Evolutionary conservation across 2,888 invertebrate species (phyloP).

Genomic region (Conus canariensis): DNA sequence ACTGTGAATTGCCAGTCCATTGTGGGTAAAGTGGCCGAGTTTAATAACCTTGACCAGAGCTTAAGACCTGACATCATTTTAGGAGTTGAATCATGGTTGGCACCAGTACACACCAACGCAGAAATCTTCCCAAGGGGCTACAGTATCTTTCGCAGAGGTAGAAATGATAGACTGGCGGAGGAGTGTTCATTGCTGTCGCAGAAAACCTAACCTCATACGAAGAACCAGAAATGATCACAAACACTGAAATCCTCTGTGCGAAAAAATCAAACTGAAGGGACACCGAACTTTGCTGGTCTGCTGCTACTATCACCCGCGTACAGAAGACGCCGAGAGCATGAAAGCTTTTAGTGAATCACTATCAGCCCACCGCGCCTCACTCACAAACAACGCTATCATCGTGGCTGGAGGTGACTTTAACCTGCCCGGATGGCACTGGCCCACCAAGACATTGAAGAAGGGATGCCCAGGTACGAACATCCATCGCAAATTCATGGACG

Average conservation of each 20-base stretch:
- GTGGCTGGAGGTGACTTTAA: constrained; percentile 7
- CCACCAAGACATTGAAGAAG: neutral
- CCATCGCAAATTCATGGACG: constrained; percentile 10
- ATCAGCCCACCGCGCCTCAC: neutral
- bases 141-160: neutral
- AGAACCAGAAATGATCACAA: neutral
- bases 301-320: neutral
- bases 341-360: neutral
- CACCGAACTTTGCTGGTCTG: constrained; percentile 3
- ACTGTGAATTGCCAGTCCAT: neutral
- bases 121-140: neutral
- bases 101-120: neutral
- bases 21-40: neutral
- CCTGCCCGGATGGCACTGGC: constrained; percentile 17
- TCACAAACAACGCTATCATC: constrained; percentile 9
- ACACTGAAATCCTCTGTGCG: neutral
- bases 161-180: neutral
- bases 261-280: constrained; percentile 17
- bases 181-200: neutral
- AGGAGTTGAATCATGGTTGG: neutral
- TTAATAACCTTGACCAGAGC: neutral
- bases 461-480: neutral
- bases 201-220: neutral
- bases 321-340: neutral
- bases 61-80: neutral